Evolutionary conservation across 2,113 vertebrate species (phyloP), one percentile per base, ranked within the genome.

Genomic region (Choloepus hoffmanni): DNA sequence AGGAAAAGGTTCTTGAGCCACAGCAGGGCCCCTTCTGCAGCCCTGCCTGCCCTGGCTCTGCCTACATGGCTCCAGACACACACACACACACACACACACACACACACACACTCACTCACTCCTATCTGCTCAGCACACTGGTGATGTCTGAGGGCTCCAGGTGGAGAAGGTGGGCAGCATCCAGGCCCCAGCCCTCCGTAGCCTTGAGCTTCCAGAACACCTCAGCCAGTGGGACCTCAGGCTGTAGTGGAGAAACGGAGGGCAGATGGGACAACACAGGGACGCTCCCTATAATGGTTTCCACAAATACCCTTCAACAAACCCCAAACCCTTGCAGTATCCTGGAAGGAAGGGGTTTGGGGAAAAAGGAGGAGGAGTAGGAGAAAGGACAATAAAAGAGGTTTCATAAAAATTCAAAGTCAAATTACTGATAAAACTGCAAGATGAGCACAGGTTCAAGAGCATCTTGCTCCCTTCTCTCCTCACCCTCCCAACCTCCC

Each of bases 331-430:
- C 87, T 33, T 73, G 85, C 62, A 83, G 58, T 65, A 84, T 86
- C 85, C 89, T 95, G 76, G 81, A 55, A 93, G 74, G 65, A 76
- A 82, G 19, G 63, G 55, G 62, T 7, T 50, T 58, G n/a, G 24
- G 65, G 16, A 48, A 68, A 45, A 58, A 94, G 58, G 85, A 50
- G 14, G 36, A 28, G 26, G 85, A 63, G 60, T 16, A 5, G 50
- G 50, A n/a, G 11, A 83, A 84, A 88, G 84, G 84, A 96, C 76
- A 73, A 90, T 72, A 97, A 95, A 95, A 97, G 88, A 96, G 67
- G n/a, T 90, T 96, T 94, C 92, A 90, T 97, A 97, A 97, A 98
- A 97, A 97, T 83, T 92, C 95, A 81, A 97, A 74, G 81, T 96
- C 96, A 95, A 97, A 97, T 96, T 50, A 95, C 86, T 33, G 90